Conservation (phyloP, 2,888 invertebrate genomes). For the Muscina levida region DNA sequence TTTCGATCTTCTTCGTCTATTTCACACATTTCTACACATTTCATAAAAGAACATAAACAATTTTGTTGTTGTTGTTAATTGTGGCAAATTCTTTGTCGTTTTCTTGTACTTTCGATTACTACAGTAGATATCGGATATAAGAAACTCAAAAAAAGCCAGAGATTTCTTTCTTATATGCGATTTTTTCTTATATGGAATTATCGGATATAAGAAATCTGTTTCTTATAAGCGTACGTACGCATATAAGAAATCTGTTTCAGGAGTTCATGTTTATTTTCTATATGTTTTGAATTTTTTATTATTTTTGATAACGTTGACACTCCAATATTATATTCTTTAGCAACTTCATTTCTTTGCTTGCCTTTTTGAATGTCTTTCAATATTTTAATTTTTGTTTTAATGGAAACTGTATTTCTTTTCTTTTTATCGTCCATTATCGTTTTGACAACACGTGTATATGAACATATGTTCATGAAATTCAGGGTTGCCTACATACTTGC, state of each 20-base stretch:
- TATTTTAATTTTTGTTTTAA: constrained; percentile 38
- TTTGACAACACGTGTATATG: constrained; percentile 8
- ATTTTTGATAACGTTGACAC: constrained; percentile 43
- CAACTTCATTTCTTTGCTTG: constrained; percentile 36
- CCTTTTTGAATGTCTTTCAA: constrained; percentile 17
- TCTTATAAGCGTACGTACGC: too few relatives aligned
- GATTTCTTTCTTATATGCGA: too few relatives aligned
- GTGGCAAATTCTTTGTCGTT: too few relatives aligned
- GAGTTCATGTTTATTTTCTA: background rate
- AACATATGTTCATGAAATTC: constrained; percentile 17
- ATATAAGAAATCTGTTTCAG: too few relatives aligned
- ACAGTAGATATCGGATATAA: too few relatives aligned
- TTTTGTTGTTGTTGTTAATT: too few relatives aligned
- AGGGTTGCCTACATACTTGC: constrained; percentile 18
- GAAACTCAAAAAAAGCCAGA: too few relatives aligned
- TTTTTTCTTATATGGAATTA: too few relatives aligned
- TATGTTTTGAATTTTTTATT: constrained; percentile 22
- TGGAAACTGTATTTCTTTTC: constrained; percentile 15
- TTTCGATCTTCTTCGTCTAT: constrained; percentile 8
- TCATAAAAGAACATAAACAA: constrained; percentile 34
- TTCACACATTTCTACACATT: too few relatives aligned
- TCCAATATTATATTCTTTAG: constrained; percentile 37
- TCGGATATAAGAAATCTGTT: too few relatives aligned
- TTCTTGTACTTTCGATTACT: background rate
- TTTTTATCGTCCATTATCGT: background rate